phyloP scores from a whole-genome alignment of 2,113 vertebrate species.

The Herpetotheres cachinnans region DNA sequence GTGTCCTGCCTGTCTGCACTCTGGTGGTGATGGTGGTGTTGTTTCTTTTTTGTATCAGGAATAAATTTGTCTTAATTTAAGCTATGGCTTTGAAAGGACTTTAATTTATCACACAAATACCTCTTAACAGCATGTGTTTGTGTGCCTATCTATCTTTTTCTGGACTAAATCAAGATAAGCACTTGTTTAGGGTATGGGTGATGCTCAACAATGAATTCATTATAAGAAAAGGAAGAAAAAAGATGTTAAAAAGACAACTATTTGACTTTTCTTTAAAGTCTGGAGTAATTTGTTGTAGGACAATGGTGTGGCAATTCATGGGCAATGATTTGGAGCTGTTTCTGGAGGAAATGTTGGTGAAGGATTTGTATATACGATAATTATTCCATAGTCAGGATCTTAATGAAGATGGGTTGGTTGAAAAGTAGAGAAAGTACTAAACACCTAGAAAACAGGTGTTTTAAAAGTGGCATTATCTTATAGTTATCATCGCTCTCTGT shows the following conservation, averaged over 20 bases:
- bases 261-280: neutral
- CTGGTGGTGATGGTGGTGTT: neutral
- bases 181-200: neutral
- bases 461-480: neutral
- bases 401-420: neutral
- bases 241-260: neutral
- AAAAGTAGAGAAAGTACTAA: neutral
- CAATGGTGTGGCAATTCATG: neutral
- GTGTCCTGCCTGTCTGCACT: neutral
- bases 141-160: neutral
- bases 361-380: neutral
- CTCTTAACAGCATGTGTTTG: neutral
- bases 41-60: neutral
- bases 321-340: neutral
- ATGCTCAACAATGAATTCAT: neutral
- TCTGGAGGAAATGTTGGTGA: neutral
- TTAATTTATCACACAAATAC: neutral
- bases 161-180: neutral
- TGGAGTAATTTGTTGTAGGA: neutral
- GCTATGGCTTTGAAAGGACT: neutral
- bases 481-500: neutral
- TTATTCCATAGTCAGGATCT: neutral
- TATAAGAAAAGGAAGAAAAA: neutral
- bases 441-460: neutral
- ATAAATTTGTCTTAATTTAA: neutral